Base-by-base conservation (phyloP, 2,113 vertebrate species). In the Syrrhaptes paradoxus region DNA sequence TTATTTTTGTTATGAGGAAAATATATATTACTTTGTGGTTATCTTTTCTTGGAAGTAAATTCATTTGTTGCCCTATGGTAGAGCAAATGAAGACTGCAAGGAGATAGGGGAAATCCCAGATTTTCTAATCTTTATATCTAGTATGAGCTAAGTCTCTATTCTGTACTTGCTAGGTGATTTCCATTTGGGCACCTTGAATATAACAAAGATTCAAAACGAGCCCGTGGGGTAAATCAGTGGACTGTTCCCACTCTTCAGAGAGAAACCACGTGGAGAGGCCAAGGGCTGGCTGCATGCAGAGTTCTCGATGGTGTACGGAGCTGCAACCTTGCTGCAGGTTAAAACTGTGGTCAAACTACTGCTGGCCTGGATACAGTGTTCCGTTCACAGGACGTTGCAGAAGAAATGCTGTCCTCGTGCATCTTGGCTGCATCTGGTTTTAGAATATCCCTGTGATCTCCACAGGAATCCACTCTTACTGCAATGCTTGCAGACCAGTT, bases 121-220 rank as follows among this genome's bases (percentile, higher is more conserved):
- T 72, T 94, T 97, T 75, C 63, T 85, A 84, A 95, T 95, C 96
- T 95, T 81, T 78, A 2, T 85, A 95, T 94, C 91, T 91, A 17
- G 13, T 26, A 36, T 89, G 80, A 96, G 49, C 88, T 93, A 90
- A 96, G 54, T 22, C 79, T 78, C 58, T 84, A 1, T 78, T 96
- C 54, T 81, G 6, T 74, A 48, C 85, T 94, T 36, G 57, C 45
- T 90, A 84, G 83, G 90, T 93, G 90, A 90, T 92, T 94, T 94
- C 90, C 90, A 94, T 84, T 84, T 61, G 83, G 93, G 85, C 52
- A 74, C 55, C 74, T 85, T 5, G 6, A 95, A 41, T 11, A 12
- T 85, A 87, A 91, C 21, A 66, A 87, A 70, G 78, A 62, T 80
- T 90, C 51, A 31, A 21, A 76, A 31, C 2, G 41, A 90, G 57